A percentile compares a stretch with the other conserved stretches of the same genome.
phyloP scores from a whole-genome alignment of 1,140 invertebrate genomes.

The Lasioglossum albipes region DNA sequence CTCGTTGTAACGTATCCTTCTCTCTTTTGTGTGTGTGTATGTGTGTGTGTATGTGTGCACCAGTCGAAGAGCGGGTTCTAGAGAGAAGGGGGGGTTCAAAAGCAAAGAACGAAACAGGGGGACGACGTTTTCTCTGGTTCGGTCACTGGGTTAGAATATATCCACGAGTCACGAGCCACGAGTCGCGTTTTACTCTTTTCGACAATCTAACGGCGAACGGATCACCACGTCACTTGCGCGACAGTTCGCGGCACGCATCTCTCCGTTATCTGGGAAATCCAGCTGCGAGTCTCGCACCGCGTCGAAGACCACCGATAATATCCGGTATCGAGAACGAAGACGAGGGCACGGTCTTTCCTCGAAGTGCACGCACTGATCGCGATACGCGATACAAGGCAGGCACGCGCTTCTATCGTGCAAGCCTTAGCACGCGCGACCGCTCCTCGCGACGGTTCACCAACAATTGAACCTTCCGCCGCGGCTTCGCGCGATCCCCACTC shows the following conservation, averaged over 20 bases:
- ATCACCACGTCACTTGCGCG: conserved; percentile 60
- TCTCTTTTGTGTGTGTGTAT: background rate
- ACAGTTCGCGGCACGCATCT: conserved; percentile 23
- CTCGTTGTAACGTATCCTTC: conserved; percentile 4
- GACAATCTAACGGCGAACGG: conserved; percentile 41
- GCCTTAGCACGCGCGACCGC: conserved; percentile 55
- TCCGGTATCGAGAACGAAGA: no score
- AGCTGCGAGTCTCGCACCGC: conserved; percentile 5
- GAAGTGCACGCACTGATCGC: conserved; percentile 40
- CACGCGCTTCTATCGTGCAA: conserved; percentile 50
- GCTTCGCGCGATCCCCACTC: conserved; percentile 35
- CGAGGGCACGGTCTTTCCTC: background rate
- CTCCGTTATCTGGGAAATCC: conserved; percentile 12
- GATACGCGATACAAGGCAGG: conserved; percentile 30
- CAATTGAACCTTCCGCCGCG: conserved; percentile 68
- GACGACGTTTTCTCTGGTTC: conserved; percentile 6
- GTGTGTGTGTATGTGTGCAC: background rate
- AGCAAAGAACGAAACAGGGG: background rate
- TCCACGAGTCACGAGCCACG: conserved; percentile 10
- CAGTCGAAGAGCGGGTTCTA: background rate
- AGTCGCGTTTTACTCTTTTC: conserved; percentile 17
- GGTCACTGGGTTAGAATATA: conserved; percentile 26
- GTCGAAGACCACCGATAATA: no score
- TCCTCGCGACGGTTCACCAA: conserved; percentile 65
- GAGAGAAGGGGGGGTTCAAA: background rate